Percentiles rank a stretch among this genome's conserved stretches.
These are phyloP conservation scores for Trachemys scripta DNA, from an alignment of 2,113 vertebrate genomes.

Conservation along the genomic window DNA sequence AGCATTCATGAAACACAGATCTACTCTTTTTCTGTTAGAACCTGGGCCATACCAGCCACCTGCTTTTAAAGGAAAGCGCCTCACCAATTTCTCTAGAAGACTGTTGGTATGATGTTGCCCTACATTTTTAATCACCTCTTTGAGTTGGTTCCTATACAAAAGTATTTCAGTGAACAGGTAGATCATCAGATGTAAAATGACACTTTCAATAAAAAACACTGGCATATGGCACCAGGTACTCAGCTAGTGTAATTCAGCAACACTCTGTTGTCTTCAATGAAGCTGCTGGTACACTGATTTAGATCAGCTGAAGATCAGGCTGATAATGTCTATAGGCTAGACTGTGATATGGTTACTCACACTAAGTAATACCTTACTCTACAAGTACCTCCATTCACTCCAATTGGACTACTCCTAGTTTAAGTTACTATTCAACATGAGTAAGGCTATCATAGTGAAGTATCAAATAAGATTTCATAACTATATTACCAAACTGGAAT, in stretches of 20 bases:
- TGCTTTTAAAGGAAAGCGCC: background rate
- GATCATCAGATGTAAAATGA: background rate
- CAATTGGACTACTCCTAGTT: background rate
- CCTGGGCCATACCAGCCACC: rapidly evolving
- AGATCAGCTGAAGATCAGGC: background rate
- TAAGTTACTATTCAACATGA: background rate
- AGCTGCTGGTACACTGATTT: background rate
- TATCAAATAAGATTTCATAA: background rate
- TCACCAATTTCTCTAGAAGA: background rate
- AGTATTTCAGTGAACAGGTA: background rate
- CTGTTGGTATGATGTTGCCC: background rate
- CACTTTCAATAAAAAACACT: background rate
- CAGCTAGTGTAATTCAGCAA: background rate
- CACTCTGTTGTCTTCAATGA: background rate
- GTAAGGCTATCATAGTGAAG: background rate
- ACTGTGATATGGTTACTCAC: background rate
- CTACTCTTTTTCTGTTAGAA: background rate
- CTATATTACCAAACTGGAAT: background rate
- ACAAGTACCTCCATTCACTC: background rate
- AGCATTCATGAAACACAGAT: background rate
- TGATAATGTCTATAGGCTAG: background rate
- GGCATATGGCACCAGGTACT: background rate
- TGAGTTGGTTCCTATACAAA: background rate
- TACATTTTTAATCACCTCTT: background rate
- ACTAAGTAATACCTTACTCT: background rate